Conservation (phyloP, 2,888 invertebrate genomes). For the Ophion obscuratus region DNA sequence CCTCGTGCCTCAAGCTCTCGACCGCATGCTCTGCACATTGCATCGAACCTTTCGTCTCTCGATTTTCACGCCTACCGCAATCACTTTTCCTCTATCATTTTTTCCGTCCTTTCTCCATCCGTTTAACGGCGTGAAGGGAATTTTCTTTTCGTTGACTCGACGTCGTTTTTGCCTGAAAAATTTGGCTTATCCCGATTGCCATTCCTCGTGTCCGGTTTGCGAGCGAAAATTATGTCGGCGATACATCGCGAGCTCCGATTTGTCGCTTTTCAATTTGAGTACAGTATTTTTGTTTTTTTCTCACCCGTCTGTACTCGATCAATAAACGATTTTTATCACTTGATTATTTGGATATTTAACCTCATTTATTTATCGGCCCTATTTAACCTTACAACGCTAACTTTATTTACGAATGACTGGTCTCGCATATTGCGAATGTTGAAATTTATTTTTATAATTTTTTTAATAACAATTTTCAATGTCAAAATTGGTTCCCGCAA, state of each 20-base stretch:
- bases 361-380: background rate
- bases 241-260: background rate
- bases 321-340: background rate
- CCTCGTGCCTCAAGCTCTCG: constrained; percentile 31
- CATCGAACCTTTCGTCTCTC: constrained; percentile 1
- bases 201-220: too few relatives aligned
- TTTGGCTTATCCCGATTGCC: background rate
- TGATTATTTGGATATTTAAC: too few relatives aligned
- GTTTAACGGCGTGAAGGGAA: background rate
- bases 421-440: too few relatives aligned
- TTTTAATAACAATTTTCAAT: too few relatives aligned
- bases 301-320: background rate
- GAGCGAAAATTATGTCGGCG: too few relatives aligned
- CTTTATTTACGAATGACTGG: too few relatives aligned
- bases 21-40: constrained; percentile 46
- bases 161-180: background rate
- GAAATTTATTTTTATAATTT: too few relatives aligned
- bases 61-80: background rate
- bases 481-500: too few relatives aligned
- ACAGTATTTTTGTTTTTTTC: background rate
- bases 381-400: background rate
- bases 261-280: background rate
- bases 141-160: background rate
- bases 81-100: background rate
- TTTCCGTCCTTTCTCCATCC: background rate